Percentiles rank a stretch among this genome's conserved stretches.
Evolutionary conservation across 2,113 vertebrate genomes (phyloP).

Genomic region (Antigone vipio): DNA sequence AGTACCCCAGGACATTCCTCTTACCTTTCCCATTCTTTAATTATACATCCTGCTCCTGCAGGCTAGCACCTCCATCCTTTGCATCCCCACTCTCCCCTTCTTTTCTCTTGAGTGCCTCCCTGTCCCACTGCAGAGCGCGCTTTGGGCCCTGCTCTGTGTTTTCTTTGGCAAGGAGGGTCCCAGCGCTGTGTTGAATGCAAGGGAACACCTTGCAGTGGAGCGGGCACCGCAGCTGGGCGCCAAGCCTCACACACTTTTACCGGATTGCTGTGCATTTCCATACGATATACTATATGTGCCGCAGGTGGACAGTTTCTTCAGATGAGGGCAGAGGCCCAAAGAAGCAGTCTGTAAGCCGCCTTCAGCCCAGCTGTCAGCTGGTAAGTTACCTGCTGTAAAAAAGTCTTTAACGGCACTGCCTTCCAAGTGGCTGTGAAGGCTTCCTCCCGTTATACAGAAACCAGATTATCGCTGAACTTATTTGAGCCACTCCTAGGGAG

Average conservation of each 20-base stretch:
- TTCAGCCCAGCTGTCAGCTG: not conserved
- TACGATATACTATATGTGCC: not conserved
- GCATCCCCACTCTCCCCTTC: not conserved
- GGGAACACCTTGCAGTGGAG: not conserved
- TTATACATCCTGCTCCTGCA: not conserved
- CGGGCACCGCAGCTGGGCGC: not conserved
- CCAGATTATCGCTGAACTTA: conserved; percentile 10
- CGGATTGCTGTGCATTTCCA: not conserved
- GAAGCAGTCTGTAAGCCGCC: not conserved
- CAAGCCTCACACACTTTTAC: not conserved
- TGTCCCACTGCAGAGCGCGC: not conserved
- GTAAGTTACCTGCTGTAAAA: not conserved
- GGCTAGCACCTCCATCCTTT: not conserved
- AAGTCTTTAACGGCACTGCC: not conserved
- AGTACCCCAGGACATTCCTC: not conserved
- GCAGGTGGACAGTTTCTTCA: not conserved
- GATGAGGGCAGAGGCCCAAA: not conserved
- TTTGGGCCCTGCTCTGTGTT: not conserved
- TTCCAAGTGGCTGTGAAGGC: not conserved
- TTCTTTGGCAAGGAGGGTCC: not conserved
- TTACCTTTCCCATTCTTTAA: not conserved
- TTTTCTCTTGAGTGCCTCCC: not conserved
- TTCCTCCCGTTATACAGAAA: not conserved
- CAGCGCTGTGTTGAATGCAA: not conserved
- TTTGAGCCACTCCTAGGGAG: not conserved